Conservation (phyloP, 2,797 vertebrate species). For the Pteropus rufus region DNA sequence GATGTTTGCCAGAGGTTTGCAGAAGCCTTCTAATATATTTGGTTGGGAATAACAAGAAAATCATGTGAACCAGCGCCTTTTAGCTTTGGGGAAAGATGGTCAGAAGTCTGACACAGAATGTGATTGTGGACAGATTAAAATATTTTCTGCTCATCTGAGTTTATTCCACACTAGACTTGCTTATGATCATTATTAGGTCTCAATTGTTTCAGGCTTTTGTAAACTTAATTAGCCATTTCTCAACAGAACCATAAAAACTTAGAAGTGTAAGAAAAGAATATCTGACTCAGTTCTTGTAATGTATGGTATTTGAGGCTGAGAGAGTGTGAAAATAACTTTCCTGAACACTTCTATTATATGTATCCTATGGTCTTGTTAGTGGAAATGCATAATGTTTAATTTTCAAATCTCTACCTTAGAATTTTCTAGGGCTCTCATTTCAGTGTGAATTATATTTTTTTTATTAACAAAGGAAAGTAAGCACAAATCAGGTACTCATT, state of each 20-base stretch:
- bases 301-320: neutral
- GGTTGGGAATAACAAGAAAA: neutral
- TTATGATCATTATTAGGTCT: neutral
- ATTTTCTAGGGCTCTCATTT: neutral
- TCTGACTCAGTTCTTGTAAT: neutral
- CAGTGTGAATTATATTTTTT: neutral
- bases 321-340: neutral
- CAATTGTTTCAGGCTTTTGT: neutral
- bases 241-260: neutral
- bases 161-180: neutral
- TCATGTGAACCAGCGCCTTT: neutral
- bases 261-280: neutral
- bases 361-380: neutral
- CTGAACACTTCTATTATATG: neutral
- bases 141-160: neutral
- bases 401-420: neutral
- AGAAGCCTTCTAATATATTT: neutral
- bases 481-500: neutral
- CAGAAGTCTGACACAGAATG: neutral
- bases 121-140: neutral
- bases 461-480: neutral
- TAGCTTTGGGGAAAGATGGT: neutral
- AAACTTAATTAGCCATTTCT: neutral
- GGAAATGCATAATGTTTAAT: neutral
- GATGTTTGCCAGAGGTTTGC: neutral